phyloP scores from a whole-genome alignment of 2,797 vertebrate species.

The Atherinosoma microstoma region DNA sequence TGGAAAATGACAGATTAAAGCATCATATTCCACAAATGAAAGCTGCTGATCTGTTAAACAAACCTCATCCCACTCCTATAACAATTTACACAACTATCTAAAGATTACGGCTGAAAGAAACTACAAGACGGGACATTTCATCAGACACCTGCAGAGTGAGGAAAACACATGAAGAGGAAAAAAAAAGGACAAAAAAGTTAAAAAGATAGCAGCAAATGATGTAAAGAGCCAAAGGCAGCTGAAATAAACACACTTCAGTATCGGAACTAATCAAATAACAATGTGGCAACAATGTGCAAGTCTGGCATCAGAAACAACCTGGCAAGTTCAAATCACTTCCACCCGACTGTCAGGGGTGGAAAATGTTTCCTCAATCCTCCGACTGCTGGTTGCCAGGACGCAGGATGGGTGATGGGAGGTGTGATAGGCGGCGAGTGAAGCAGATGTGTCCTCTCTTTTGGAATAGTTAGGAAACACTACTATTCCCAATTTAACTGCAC shows the following conservation, averaged over 20 bases:
- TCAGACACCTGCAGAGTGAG: conserved; percentile 32
- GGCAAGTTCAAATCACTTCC: conserved; percentile 21
- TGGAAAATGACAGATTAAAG: conserved; percentile 11
- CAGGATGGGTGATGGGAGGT: conserved; percentile 27
- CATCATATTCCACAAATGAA: conserved; percentile 23
- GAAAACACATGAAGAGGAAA: neutral
- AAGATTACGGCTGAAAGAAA: conserved; percentile 31
- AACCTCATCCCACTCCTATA: conserved; percentile 27
- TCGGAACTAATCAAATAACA: conserved; percentile 60
- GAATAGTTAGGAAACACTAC: conserved; percentile 30
- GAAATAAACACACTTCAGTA: conserved; percentile 63
- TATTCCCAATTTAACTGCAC: conserved; percentile 35
- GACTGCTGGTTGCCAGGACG: conserved; percentile 40
- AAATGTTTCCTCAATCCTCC: conserved; percentile 16
- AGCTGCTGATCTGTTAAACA: conserved; percentile 39
- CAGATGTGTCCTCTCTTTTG: conserved; percentile 29
- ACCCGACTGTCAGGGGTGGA: conserved; percentile 20
- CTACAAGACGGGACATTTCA: conserved; percentile 39
- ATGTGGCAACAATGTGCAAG: conserved; percentile 64
- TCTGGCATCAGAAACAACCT: conserved; percentile 53
- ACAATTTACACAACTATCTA: conserved; percentile 52
- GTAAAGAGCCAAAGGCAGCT: conserved; percentile 75
- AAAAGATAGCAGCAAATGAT: conserved; percentile 78
- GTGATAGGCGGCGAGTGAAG: conserved; percentile 23
- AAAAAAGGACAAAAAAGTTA: conserved; percentile 28